Base-by-base conservation (phyloP, 2,797 vertebrate genomes). In the Cynopterus sphinx region DNA sequence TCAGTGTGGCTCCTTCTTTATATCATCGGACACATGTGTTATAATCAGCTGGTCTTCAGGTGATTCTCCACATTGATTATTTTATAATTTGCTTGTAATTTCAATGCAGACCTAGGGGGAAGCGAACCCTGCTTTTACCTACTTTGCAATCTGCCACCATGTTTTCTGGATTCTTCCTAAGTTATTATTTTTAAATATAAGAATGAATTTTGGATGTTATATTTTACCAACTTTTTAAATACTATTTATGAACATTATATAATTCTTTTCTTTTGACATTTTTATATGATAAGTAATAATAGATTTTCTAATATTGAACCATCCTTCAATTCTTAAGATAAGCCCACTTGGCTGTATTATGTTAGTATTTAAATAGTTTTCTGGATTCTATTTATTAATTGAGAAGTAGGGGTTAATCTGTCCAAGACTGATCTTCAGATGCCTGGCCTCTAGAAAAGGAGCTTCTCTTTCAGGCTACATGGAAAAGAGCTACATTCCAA, bases 351-450 rank as follows among this genome's bases (percentile, higher is more conserved):
- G 22, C 57, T 63, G 2, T 85, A 49, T 7, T 28, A 57, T 9
- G n/a, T 83, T 83, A 68, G n/a, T 59, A 28, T 88, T 68, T 83
- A 22, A 95, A 2, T 61, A 43, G 61, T 83, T 78, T 95, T 75
- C 55, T 77, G 24, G 9, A 46, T 70, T 89, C 7, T 70, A 8
- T 63, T 61, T 61, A 43, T 24, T 83, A n/a, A 83, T 36, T 41
- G 53, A 36, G 33, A 55, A 15, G 31, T 53, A 83, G 91, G 17
- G 5, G 11, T 88, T 84, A 28, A 22, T 68, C 49, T 84, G 46
- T 63, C 10, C 53, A 63, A 68, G 71, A 84, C 0, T 59, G n/a
- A 91, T 41, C 36, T 53, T 36, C 28, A n/a, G 10, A 85, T 90
- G 77, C 10, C 33, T 63, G 33, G 31, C 65, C 19, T 71, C 9